Evolutionary conservation across 2,888 invertebrate genomes (phyloP).

Genomic region (Parnassius smintheus): DNA sequence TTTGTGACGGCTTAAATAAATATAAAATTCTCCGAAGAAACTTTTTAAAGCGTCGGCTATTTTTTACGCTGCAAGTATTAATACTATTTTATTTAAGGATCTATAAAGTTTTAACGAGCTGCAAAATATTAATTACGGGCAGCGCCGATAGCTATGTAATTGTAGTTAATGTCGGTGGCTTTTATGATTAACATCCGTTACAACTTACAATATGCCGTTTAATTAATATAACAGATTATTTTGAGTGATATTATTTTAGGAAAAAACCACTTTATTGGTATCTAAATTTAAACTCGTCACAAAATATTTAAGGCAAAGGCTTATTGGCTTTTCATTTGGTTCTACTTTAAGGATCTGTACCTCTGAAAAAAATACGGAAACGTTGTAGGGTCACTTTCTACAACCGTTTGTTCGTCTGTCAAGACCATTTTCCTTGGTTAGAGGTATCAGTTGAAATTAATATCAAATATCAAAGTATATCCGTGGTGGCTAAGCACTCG

Average conservation of each 20-base stretch:
- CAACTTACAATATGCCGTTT: constrained; percentile 26
- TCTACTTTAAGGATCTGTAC: too few relatives aligned
- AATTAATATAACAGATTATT: constrained; percentile 35
- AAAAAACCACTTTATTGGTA: too few relatives aligned
- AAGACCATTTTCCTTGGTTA: too few relatives aligned
- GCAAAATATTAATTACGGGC: constrained; percentile 16
- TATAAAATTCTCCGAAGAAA: constrained; percentile 10
- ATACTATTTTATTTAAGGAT: constrained; percentile 10
- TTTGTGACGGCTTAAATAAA: constrained; percentile 16
- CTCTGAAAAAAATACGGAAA: too few relatives aligned
- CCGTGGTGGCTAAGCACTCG: too few relatives aligned
- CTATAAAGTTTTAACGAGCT: constrained; percentile 18
- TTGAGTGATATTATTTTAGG: background rate
- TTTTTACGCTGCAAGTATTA: constrained; percentile 10
- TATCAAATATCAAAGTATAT: too few relatives aligned
- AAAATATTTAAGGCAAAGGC: too few relatives aligned
- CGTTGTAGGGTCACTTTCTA: too few relatives aligned
- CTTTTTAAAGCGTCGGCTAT: constrained; percentile 31
- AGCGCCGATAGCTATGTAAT: constrained; percentile 16
- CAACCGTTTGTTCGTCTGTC: too few relatives aligned
- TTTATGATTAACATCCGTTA: constrained; percentile 24
- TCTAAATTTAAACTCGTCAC: too few relatives aligned
- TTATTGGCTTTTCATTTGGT: too few relatives aligned
- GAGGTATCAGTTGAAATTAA: too few relatives aligned
- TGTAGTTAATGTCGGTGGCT: constrained; percentile 8